Evolutionary conservation across 2,113 vertebrate species (phyloP).

Genomic region (Ceuthmochares aereus): DNA sequence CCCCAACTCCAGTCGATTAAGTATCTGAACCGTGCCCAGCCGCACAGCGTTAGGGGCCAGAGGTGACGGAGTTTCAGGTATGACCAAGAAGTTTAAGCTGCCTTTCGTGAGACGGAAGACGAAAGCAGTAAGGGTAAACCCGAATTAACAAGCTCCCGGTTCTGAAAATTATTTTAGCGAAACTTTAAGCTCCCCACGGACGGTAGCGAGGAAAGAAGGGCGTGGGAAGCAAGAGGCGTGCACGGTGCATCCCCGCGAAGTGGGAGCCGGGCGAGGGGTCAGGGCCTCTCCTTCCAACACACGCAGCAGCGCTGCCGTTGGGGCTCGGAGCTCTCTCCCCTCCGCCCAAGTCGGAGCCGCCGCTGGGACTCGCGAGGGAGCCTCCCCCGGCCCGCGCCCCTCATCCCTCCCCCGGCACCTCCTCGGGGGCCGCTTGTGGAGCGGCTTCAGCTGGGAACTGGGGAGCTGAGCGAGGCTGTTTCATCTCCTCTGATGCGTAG

Average conservation of each 20-base stretch:
- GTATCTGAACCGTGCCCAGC: not conserved
- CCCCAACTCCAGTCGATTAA: not conserved
- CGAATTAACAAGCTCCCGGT: not conserved
- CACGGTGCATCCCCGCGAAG: not conserved
- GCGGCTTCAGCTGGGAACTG: not conserved
- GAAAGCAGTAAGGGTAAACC: not conserved
- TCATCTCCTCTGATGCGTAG: slow-evolving; percentile 67
- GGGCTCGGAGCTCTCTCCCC: not conserved
- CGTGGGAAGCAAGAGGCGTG: not conserved
- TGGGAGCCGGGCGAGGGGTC: not conserved
- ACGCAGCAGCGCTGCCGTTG: not conserved
- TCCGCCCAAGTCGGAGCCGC: not conserved
- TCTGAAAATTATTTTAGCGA: not conserved
- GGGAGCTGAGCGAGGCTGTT: slow-evolving; percentile 5
- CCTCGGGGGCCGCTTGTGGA: not conserved
- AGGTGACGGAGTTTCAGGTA: not conserved
- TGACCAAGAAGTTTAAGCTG: not conserved
- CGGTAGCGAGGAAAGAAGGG: not conserved
- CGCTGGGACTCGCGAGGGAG: not conserved
- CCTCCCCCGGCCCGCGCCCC: not conserved
- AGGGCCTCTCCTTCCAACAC: not conserved
- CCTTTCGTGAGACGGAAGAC: not conserved
- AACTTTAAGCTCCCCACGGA: not conserved
- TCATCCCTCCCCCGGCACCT: not conserved
- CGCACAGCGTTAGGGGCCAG: not conserved